A percentile compares a stretch with the other conserved stretches of the same genome.
phyloP scores from a whole-genome alignment of 1,140 invertebrate genomes.

The Acromyrmex heyeri region DNA sequence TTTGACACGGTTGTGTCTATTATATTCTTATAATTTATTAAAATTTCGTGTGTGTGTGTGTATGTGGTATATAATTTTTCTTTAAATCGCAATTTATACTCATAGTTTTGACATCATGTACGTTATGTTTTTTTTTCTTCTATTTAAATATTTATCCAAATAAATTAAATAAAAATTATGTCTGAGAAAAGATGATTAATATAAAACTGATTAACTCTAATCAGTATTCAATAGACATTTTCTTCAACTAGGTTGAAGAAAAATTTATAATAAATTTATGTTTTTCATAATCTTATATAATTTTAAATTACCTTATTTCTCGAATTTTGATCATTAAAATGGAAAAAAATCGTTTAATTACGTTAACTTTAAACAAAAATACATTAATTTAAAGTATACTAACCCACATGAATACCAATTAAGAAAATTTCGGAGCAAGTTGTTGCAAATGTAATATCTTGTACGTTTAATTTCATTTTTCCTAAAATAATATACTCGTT shows the following conservation, averaged over 20 bases:
- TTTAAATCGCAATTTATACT: slow-evolving; percentile 4
- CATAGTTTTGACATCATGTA: neutral
- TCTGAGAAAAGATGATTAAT: neutral
- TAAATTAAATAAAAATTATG: slow-evolving; percentile 24
- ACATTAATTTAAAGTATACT: too few relatives aligned
- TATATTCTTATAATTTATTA: slow-evolving; percentile 9
- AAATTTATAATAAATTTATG: too few relatives aligned
- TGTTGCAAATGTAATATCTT: neutral
- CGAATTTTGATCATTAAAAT: too few relatives aligned
- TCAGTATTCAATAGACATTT: too few relatives aligned
- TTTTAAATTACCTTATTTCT: too few relatives aligned
- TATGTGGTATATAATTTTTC: neutral
- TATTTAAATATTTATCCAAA: neutral
- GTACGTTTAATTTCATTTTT: neutral
- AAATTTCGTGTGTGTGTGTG: neutral
- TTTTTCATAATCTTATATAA: too few relatives aligned
- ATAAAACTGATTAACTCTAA: neutral
- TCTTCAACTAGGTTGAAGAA: too few relatives aligned
- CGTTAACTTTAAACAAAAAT: too few relatives aligned
- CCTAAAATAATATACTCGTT: neutral
- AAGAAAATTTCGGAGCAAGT: neutral
- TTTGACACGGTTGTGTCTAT: neutral
- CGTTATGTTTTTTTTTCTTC: neutral
- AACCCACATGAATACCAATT: too few relatives aligned
- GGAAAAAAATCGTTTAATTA: too few relatives aligned